phyloP scores from a whole-genome alignment of 2,797 vertebrate genomes.

The Halcyon leucocephala region DNA sequence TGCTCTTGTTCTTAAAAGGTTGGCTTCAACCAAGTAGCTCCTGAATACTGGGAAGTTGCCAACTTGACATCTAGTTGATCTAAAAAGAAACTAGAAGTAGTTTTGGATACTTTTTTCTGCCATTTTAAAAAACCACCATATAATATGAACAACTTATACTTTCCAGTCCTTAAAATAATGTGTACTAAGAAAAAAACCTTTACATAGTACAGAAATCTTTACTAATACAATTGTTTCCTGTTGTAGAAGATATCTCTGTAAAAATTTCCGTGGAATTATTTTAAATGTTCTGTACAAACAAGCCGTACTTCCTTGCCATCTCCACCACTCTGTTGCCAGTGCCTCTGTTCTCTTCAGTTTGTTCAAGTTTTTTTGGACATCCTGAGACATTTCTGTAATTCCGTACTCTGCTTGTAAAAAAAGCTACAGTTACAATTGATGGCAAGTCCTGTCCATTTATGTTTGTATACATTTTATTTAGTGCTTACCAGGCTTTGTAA shows the following conservation, averaged over 20 bases:
- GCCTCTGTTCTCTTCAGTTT: neutral
- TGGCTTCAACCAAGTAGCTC: neutral
- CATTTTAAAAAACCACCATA: neutral
- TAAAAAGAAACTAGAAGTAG: neutral
- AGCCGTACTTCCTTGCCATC: neutral
- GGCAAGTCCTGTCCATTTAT: neutral
- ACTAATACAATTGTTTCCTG: neutral
- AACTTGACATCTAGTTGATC: neutral
- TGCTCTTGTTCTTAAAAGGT: neutral
- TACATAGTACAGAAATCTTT: fast-evolving
- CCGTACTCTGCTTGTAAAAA: neutral
- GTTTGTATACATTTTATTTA: neutral
- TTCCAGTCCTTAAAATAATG: neutral
- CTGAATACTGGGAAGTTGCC: neutral
- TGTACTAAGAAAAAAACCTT: neutral
- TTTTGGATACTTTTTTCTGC: neutral
- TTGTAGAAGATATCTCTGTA: neutral
- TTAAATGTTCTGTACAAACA: neutral
- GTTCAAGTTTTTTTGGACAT: neutral
- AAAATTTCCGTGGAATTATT: neutral
- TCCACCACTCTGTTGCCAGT: neutral
- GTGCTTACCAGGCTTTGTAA: neutral
- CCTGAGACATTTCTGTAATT: neutral
- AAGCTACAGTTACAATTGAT: neutral
- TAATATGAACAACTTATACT: neutral